Evolutionary conservation across 2,888 invertebrate species (phyloP).

Genomic region (Stenolophus ochropezus): DNA sequence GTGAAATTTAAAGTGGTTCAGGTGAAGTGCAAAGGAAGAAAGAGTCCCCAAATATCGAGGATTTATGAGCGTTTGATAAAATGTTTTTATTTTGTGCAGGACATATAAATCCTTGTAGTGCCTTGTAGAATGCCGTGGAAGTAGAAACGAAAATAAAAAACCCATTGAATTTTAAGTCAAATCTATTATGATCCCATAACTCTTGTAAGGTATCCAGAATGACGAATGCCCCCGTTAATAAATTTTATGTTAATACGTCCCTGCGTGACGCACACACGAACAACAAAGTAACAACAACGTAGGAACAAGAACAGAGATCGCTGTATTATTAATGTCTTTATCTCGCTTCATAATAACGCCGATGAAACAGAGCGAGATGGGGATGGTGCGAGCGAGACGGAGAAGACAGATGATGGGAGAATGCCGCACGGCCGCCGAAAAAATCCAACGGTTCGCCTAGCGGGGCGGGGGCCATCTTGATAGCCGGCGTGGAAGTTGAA

Average conservation of each 20-base stretch:
- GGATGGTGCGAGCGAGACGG: background rate
- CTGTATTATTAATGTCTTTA: constrained; percentile 60
- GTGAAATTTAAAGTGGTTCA: background rate
- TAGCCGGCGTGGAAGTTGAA: constrained; percentile 65
- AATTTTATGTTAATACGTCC: constrained; percentile 59
- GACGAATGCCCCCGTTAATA: constrained; percentile 55
- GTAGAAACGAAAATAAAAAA: constrained; percentile 36
- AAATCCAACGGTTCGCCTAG: constrained; percentile 46
- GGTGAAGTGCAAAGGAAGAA: background rate
- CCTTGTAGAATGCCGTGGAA: background rate
- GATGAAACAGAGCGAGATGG: constrained; percentile 57
- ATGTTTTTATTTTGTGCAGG: background rate
- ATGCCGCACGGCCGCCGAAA: constrained; percentile 54
- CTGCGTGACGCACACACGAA: constrained; percentile 58
- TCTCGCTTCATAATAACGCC: constrained; percentile 59
- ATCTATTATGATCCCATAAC: constrained; percentile 43
- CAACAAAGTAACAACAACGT: constrained; percentile 56
- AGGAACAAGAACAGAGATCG: constrained; percentile 53
- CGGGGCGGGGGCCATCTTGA: constrained; percentile 59
- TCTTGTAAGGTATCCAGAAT: constrained; percentile 48
- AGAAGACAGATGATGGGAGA: constrained; percentile 56
- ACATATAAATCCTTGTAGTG: constrained; percentile 22
- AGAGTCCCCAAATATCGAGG: background rate
- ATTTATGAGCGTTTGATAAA: constrained; percentile 11
- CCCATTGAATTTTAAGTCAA: constrained; percentile 38